A percentile compares a stretch with the other conserved stretches of the same genome.
Evolutionary conservation across 2,113 vertebrate species (phyloP).

Genomic region (Mus pahari): DNA sequence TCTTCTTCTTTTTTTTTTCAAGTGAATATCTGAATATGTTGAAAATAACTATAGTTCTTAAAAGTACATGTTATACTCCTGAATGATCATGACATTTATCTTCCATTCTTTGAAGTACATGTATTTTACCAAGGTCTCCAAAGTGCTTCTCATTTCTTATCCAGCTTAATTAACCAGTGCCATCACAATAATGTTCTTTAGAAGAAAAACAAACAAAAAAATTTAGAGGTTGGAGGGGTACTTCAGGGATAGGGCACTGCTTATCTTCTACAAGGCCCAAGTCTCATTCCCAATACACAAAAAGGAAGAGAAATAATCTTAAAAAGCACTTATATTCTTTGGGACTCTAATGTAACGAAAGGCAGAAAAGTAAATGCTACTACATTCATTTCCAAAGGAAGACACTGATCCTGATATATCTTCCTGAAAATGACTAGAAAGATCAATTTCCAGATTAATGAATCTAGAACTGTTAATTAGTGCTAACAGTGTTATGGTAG

Average conservation of each 20-base stretch:
- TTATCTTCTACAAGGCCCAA: not conserved
- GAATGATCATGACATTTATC: slow-evolving; percentile 2
- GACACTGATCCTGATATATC: not conserved
- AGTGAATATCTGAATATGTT: not conserved
- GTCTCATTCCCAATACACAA: not conserved
- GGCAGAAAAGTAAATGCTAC: not conserved
- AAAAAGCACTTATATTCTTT: not conserved
- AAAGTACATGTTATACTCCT: not conserved
- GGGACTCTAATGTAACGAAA: not conserved
- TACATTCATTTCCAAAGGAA: not conserved
- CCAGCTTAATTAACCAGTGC: not conserved
- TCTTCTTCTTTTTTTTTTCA: slow-evolving; percentile 24
- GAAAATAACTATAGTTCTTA: not conserved
- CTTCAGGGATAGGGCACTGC: not conserved
- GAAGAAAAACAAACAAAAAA: not conserved
- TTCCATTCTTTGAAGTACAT: not conserved
- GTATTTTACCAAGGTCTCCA: not conserved
- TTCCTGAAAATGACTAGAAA: not conserved
- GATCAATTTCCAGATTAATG: not conserved
- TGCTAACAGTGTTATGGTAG: not conserved
- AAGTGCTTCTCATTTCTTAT: not conserved
- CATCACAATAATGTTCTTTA: not conserved
- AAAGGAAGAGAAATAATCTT: not conserved
- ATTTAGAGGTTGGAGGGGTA: not conserved
- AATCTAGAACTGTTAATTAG: not conserved